Percentiles rank a stretch among this genome's conserved stretches.
Conservation (phyloP, 2,113 vertebrate genomes). For the Montifringilla adamsi region DNA sequence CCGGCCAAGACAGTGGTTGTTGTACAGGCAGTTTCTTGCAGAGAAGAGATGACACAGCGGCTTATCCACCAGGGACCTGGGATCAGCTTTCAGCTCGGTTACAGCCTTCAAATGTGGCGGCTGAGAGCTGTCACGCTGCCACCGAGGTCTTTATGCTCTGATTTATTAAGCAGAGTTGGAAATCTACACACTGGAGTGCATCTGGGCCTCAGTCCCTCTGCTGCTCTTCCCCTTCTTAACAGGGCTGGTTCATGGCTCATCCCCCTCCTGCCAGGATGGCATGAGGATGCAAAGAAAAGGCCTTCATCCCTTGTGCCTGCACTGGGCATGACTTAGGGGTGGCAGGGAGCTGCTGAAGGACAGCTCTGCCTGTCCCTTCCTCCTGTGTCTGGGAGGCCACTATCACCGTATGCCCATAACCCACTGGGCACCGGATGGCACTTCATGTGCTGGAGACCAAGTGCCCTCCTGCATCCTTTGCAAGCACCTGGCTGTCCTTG, state of each 20-base stretch:
- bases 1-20: not conserved
- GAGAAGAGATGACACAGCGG: conserved; percentile 56
- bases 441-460: not conserved
- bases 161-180: conserved; percentile 50
- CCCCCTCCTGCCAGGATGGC: not conserved
- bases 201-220: not conserved
- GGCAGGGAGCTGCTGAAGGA: not conserved
- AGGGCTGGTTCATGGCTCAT: not conserved
- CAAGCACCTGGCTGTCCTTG: not conserved
- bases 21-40: conserved; percentile 49
- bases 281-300: not conserved
- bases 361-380: not conserved
- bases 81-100: conserved; percentile 48
- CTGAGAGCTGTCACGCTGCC: conserved; percentile 60
- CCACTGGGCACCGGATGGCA: not conserved
- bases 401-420: fast-evolving
- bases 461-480: not conserved
- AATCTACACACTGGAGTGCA: not conserved
- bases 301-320: not conserved
- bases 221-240: not conserved
- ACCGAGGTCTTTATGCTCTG: conserved; percentile 57
- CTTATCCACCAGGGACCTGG: conserved; percentile 44
- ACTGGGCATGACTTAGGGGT: not conserved
- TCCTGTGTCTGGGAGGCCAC: not conserved
- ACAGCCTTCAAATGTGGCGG: conserved; percentile 48